Conservation (phyloP, 2,797 vertebrate genomes). For the Peromyscus melanophrys region DNA sequence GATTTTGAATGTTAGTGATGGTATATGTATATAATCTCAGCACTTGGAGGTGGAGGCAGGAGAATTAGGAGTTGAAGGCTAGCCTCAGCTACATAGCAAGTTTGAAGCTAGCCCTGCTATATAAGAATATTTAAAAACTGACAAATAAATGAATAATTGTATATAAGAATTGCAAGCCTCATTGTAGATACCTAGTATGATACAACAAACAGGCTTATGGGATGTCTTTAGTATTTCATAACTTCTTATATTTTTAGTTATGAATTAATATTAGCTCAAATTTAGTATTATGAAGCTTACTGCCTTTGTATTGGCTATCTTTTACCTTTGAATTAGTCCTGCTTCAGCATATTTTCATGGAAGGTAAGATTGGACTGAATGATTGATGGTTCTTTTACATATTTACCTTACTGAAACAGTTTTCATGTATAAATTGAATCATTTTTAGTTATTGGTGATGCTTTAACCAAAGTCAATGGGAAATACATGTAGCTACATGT, state of each 20-base stretch:
- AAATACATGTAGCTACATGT: conserved; percentile 36
- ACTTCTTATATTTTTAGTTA: conserved; percentile 54
- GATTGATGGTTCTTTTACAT: conserved; percentile 61
- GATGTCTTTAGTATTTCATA: conserved; percentile 41
- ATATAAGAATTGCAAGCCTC: not conserved
- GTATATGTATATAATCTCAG: not conserved
- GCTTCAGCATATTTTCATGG: conserved; percentile 62
- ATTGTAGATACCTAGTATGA: not conserved
- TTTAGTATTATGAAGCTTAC: conserved; percentile 7
- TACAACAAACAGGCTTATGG: not conserved
- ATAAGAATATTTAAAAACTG: not conserved
- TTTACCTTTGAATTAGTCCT: conserved; percentile 59
- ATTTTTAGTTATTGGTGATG: conserved; percentile 58
- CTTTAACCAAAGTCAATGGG: conserved; percentile 47
- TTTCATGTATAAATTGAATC: conserved; percentile 70
- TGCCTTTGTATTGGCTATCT: conserved; percentile 17
- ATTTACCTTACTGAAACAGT: conserved; percentile 50
- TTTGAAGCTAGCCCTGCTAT: not conserved
- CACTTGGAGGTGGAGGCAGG: not conserved
- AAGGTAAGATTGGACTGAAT: conserved; percentile 68
- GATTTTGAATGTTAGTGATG: not conserved
- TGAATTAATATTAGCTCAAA: conserved; percentile 47
- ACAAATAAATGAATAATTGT: not conserved
- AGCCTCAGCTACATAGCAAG: not conserved
- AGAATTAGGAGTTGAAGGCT: not conserved